Evolutionary conservation across 1,140 invertebrate species (phyloP).

Genomic region (Meloidogyne exigua): DNA sequence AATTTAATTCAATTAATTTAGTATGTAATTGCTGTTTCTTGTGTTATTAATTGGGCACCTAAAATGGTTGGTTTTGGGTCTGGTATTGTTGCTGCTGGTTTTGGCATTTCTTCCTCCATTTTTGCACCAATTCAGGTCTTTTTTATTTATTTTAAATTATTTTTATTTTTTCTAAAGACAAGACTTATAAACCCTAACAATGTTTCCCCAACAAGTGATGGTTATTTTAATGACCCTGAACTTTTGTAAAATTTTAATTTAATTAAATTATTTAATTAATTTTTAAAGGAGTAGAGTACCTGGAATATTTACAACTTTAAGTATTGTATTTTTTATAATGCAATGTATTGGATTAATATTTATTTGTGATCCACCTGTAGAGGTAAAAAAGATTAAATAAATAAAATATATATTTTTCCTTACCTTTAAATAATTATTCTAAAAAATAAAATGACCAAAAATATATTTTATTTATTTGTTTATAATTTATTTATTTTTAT

Average conservation of each 20-base stretch:
- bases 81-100: slow-evolving; percentile 62
- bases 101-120: slow-evolving; percentile 59
- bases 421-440: too few relatives aligned
- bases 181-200: slow-evolving; percentile 44
- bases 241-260: slow-evolving; percentile 52
- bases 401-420: too few relatives aligned
- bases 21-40: slow-evolving; percentile 54
- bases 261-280: slow-evolving; percentile 46
- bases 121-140: slow-evolving; percentile 61
- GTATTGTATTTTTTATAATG: slow-evolving; percentile 56
- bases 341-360: slow-evolving; percentile 57
- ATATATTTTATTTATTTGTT: neutral
- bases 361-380: slow-evolving; percentile 59
- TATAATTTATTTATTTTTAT: neutral
- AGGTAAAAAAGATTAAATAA: too few relatives aligned
- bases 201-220: slow-evolving; percentile 51
- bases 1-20: neutral
- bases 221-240: slow-evolving; percentile 44
- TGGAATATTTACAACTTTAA: slow-evolving; percentile 46
- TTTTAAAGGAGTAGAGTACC: slow-evolving; percentile 43
- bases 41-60: slow-evolving; percentile 63
- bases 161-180: slow-evolving; percentile 1
- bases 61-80: slow-evolving; percentile 54
- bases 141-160: neutral
- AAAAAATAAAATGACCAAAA: too few relatives aligned